Base-by-base conservation (phyloP, 2,113 vertebrate genomes). In the Grammomys surdaster region DNA sequence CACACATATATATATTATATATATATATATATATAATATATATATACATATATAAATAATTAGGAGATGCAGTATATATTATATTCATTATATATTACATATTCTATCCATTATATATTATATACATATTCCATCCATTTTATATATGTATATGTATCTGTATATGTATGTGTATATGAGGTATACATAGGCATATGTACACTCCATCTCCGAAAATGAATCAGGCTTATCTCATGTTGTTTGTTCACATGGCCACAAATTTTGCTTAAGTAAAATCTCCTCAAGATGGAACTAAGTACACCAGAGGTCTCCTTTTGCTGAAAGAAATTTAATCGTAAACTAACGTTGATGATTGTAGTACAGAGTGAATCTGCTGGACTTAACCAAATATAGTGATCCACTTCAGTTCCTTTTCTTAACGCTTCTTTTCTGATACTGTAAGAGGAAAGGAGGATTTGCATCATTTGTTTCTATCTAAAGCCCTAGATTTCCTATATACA, bases 391-490 rank as follows among this genome's bases (percentile, higher is more conserved):
- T 81, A 93, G 86, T 40, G 3, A 95, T 65, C 82, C 31, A 76
- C 10, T 70, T 84, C 13, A 48, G 13, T 90, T 92, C 93, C 81
- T 82, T 94, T 92, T 48, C 63, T 36, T 88, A 80, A 56, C 31
- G 40, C 24, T 89, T 89, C n/a, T 89, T 78, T 91, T 22, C n/a
- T 81, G 26, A 26, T 6, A 85, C 19, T 84, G 4, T 76, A 75
- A 90, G 60, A 91, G 91, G 81, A 6, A 88, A 78, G 14, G 16
- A 26, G n/a, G 9, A 43, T 13, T 88, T 85, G 85, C 7, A 65
- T 24, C 22, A 4, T 46, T 92, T 84, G 24, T 36, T 94, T 96
- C 46, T 58, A 72, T 86, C 43, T 87, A 17, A 33, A 95, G 24
- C 46, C 48, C 36, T 48, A 28, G 40, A 48, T 94, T 89, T 91